These are phyloP conservation scores for Microchrysa polita DNA, from an alignment of 2,888 invertebrate genomes.

Conservation along the genomic window DNA sequence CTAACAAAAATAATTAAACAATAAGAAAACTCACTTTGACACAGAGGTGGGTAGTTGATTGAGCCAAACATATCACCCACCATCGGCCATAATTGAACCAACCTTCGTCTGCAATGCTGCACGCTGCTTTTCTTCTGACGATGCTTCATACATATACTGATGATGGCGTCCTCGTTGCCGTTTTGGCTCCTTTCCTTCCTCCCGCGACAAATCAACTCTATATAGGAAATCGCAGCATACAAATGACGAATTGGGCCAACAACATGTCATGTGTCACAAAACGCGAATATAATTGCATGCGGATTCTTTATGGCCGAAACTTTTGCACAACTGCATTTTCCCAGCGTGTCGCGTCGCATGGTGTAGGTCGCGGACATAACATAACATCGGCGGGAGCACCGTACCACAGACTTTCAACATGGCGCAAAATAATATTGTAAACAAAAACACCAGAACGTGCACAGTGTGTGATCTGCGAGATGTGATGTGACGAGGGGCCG, in stretches of 20 bases:
- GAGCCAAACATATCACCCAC: background rate
- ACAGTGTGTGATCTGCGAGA: no score
- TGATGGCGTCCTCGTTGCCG: no score
- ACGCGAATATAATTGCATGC: background rate
- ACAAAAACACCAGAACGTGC: no score
- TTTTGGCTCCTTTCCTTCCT: no score
- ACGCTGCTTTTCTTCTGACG: no score
- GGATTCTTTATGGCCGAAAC: background rate
- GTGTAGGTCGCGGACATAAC: background rate
- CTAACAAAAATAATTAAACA: background rate
- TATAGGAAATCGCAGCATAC: background rate
- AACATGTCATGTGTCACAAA: slow-evolving; percentile 30
- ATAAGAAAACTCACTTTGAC: background rate
- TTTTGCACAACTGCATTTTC: slow-evolving; percentile 25
- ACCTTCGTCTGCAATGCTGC: no score
- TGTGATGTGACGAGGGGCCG: no score
- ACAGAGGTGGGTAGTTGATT: background rate
- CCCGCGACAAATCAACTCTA: background rate
- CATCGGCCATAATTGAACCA: no score
- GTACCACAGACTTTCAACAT: no score
- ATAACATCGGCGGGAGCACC: background rate
- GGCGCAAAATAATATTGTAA: no score
- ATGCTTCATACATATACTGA: no score
- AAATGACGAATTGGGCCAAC: slow-evolving; percentile 36
- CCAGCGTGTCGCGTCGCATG: slow-evolving; percentile 15